Base-by-base conservation (phyloP, 1,140 invertebrate species). In the Anastrepha ludens region DNA sequence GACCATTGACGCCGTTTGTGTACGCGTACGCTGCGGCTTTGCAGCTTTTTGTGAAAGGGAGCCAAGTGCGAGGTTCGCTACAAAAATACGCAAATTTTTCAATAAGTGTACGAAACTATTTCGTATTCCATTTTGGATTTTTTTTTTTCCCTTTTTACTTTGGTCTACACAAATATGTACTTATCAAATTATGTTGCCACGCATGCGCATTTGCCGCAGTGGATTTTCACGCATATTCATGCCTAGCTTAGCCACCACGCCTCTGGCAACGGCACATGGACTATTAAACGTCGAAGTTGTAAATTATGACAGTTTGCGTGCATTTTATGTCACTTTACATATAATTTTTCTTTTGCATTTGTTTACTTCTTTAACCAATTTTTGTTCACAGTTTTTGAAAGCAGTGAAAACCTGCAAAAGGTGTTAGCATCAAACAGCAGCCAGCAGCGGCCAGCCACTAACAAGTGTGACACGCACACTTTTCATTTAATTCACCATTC, bases 221-320 rank as follows among this genome's bases (percentile, higher is more conserved):
- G 13, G n/a, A 55, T 20, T 81, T 78, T 81, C 17, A 50, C 4
- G 4, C 47, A 17, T 17, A 81, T 2, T 50, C 47, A 20, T 81
- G 74, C 13, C 4, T 81, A n/a, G 6, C 15, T 81, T 55, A 5
- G 44, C n/a, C 5, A 2, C 47, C 47, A 9, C 41, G 47, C n/a
- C 74, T 81, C 41, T 50, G 47, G 74, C 74, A 11, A 81, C 2
- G 4, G 39, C 74, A 55, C 5, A 8, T 5, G n/a, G 17, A 47
- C 70, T n/a, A 47, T 50, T 47, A 74, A 74, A 74, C 2, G 41
- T 74, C 70, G 15, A 74, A 74, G 70, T 47, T 74, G 41, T 74
- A 74, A 47, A 11, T 74, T 50, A 74, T 74, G 70, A 74, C 70
- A 47, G 70, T 81, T 81, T 81, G 74, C 74, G 74, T n/a, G 47